These are phyloP conservation scores for Tachysurus fulvidraco DNA, from an alignment of 2,113 vertebrate genomes.

Conservation along the genomic window DNA sequence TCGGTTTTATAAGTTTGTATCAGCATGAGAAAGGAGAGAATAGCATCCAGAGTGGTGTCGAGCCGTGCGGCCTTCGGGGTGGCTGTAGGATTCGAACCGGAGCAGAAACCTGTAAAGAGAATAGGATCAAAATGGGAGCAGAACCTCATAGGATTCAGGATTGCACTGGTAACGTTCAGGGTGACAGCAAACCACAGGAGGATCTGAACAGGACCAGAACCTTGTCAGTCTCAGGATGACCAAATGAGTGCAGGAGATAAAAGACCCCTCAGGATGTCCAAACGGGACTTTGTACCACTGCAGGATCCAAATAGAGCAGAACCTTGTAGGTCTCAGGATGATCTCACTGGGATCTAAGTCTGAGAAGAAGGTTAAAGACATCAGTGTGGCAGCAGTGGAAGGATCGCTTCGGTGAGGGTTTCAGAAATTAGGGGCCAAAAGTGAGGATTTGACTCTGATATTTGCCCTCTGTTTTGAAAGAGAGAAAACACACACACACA, in stretches of 20 bases:
- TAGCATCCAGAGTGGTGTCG: neutral
- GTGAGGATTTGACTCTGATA: slow-evolving; percentile 51
- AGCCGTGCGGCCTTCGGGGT: no score
- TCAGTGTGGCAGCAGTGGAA: neutral
- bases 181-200: neutral
- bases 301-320: neutral
- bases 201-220: neutral
- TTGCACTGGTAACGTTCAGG: neutral
- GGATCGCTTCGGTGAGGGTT: slow-evolving; percentile 35
- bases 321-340: neutral
- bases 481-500: neutral
- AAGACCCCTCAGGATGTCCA: neutral
- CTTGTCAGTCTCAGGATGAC: neutral
- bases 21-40: neutral
- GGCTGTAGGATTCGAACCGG: neutral
- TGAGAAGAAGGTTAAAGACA: neutral
- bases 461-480: slow-evolving; percentile 43
- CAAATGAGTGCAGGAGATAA: neutral
- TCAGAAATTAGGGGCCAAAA: slow-evolving; percentile 54
- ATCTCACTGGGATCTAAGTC: neutral
- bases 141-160: neutral
- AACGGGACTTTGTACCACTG: no score
- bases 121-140: neutral
- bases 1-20: neutral
- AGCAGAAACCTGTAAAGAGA: neutral